Base-by-base conservation (phyloP, 2,113 vertebrate species). In the Zosterops pallidus region DNA sequence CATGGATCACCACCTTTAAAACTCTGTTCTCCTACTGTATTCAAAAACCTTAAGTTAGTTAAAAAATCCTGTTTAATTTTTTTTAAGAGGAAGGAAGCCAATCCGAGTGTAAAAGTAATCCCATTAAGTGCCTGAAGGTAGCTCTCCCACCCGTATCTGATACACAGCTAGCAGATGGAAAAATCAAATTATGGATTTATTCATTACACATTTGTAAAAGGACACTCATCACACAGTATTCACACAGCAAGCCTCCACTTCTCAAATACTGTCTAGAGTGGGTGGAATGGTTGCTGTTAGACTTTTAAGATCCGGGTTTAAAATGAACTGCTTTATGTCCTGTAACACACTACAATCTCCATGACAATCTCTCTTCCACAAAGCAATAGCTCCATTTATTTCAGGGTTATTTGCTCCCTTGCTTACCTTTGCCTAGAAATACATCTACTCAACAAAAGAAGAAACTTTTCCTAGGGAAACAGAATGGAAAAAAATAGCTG, bases 401-500 rank as follows among this genome's bases (percentile, higher is more conserved):
- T 83, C 60, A 83, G 16, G 8, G 5, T 70, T 77, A 83, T 88
- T 86, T 93, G 59, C 57, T 89, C 65, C 74, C 46, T 77, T 52
- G 33, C 60, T 91, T 84, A 94, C 82, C 75, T 97, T 90, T 71
- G 47, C 65, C 57, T 97, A 91, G 50, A 92, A 92, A 85, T 63
- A 78, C 5, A 70, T 42, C 52, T 91, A 63, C 52, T 63, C 44
- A 90, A 88, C 69, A 91, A 57, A 86, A 89, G 83, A 67, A 81
- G 85, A 92, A 94, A 91, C 68, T 95, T 96, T 86, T 93, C 88
- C 83, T 90, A 86, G 76, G 90, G 76, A 96, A 96, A 90, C 29
- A 29, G 33, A 89, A 80, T 33, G 93, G 83, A 86, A 94, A 85
- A 92, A 95, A 92, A 80, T 47, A 52, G 79, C 79, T 92, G 92